A percentile compares a stretch with the other conserved stretches of the same genome.
Conservation (phyloP, 53 echinoderm and acorn worm genomes). For the Holothuria leucospilota region DNA sequence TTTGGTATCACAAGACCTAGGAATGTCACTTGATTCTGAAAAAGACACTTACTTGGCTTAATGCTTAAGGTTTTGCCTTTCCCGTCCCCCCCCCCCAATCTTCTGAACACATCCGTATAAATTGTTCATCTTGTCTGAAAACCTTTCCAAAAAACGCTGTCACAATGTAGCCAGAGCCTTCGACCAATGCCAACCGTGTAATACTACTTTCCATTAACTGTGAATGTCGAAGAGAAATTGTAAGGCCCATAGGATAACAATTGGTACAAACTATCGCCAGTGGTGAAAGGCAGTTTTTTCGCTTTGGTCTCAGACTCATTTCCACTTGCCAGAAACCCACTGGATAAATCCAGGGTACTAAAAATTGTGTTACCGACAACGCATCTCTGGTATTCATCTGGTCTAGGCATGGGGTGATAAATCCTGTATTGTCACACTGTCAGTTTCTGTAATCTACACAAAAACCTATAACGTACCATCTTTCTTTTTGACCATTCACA, state of each 20-base stretch:
- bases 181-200: conserved; percentile 68
- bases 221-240: conserved; percentile 71
- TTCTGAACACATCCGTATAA: conserved; percentile 56
- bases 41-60: conserved; percentile 11
- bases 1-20: conserved; percentile 2
- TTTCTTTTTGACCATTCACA: conserved; percentile 1
- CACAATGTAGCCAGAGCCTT: conserved; percentile 63
- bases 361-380: conserved; percentile 66
- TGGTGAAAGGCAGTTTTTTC: conserved; percentile 62
- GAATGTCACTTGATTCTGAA: conserved; percentile 16
- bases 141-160: conserved; percentile 61
- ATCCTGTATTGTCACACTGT: conserved; percentile 39
- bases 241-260: conserved; percentile 70
- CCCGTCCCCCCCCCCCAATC: too few species aligned
- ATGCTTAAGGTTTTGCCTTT: conserved; percentile 5
- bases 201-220: conserved; percentile 58
- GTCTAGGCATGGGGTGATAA: conserved; percentile 75
- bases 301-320: conserved; percentile 42
- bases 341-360: conserved; percentile 66
- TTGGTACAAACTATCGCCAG: too few species aligned
- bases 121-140: conserved; percentile 70
- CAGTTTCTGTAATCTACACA: conserved; percentile 9
- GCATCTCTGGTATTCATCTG: conserved; percentile 75
- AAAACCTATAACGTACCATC: not conserved
- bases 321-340: conserved; percentile 85